These are phyloP conservation scores for Dyspetes luteomarginatus DNA, from an alignment of 2,888 invertebrate genomes.

Conservation along the genomic window DNA sequence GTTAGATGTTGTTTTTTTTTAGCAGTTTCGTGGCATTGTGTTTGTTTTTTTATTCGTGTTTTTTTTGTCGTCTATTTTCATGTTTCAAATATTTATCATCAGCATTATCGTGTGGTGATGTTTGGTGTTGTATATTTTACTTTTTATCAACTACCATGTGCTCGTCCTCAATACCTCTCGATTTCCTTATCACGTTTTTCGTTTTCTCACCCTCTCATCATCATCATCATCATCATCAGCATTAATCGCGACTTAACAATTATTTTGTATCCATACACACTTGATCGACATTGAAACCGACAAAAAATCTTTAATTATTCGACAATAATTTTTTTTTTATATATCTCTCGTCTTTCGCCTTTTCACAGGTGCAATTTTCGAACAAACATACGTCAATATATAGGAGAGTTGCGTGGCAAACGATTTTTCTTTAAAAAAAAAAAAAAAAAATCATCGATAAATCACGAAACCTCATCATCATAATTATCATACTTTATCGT, in stretches of 20 bases:
- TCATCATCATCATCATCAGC: conserved; percentile 21
- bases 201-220: conserved; percentile 14
- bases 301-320: conserved; percentile 39
- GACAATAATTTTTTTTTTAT: conserved; percentile 30
- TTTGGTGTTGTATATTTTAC: conserved; percentile 36
- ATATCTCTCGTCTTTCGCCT: conserved; percentile 25
- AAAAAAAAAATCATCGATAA: conserved; percentile 26
- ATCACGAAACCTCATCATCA: conserved; percentile 37
- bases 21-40: conserved; percentile 70
- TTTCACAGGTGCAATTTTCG: conserved; percentile 45
- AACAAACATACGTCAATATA: conserved; percentile 19
- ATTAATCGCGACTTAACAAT: conserved; percentile 45
- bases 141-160: conserved; percentile 42
- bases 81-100: conserved; percentile 40
- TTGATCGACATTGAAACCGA: conserved; percentile 47
- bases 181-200: conserved; percentile 39
- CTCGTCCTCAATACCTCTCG: conserved; percentile 44
- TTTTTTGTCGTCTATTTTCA: conserved; percentile 38
- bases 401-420: conserved; percentile 12
- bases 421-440: conserved; percentile 31
- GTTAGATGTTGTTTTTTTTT: conserved; percentile 74
- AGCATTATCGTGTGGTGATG: conserved; percentile 47
- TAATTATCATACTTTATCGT: conserved; percentile 39
- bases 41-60: conserved; percentile 66
- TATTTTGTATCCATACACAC: conserved; percentile 58